A percentile compares a stretch with the other conserved stretches of the same genome.
Conservation (phyloP, 2,888 invertebrate species). For the Alcis repandata region DNA sequence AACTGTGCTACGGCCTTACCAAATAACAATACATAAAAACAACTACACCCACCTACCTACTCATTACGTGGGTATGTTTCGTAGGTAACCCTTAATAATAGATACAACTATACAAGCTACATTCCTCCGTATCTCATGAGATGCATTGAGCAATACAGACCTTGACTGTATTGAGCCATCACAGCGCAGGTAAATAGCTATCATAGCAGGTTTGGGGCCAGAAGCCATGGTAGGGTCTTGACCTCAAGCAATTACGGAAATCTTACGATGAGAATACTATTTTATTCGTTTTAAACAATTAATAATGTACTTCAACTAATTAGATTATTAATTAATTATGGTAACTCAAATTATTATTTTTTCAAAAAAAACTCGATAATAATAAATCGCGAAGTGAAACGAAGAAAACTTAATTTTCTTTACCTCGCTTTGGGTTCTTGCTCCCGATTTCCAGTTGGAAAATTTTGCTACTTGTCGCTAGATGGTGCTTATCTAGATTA, state of each 20-base stretch:
- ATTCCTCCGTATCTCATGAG: constrained; percentile 27
- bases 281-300: background rate
- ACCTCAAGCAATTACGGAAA: constrained; percentile 41
- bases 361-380: too few relatives aligned
- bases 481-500: constrained; percentile 24
- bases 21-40: background rate
- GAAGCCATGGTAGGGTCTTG: constrained; percentile 42
- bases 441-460: background rate
- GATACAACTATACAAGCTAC: background rate
- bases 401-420: too few relatives aligned
- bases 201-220: constrained; percentile 37
- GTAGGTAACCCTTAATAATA: background rate
- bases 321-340: background rate
- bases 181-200: constrained; percentile 36
- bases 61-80: background rate
- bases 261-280: constrained; percentile 2
- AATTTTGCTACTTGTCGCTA: constrained; percentile 17
- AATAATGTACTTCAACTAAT: background rate
- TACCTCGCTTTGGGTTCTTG: background rate
- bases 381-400: too few relatives aligned
- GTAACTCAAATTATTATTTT: too few relatives aligned
- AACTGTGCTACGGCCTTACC: background rate
- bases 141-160: constrained; percentile 35
- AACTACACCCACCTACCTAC: background rate
- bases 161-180: constrained; percentile 45